phyloP scores from a whole-genome alignment of 1,140 invertebrate genomes.

The Cylas formicarius region DNA sequence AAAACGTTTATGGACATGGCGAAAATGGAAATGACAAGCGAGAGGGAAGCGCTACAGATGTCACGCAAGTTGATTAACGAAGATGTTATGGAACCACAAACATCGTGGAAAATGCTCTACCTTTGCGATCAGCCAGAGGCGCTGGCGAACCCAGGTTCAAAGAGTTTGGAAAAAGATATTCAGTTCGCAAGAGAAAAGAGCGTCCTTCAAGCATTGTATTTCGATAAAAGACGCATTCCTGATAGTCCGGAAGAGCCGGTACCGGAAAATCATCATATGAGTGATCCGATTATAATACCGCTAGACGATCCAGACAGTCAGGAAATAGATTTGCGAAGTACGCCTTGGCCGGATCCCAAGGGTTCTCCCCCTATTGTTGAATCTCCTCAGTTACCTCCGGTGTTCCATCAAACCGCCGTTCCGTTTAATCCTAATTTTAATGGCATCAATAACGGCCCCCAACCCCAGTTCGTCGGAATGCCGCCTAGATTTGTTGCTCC shows the following conservation, averaged over 20 bases:
- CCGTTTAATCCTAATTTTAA: constrained; percentile 42
- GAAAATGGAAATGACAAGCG: constrained; percentile 76
- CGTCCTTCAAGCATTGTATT: constrained; percentile 78
- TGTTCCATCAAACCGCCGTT: constrained; percentile 46
- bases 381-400: constrained; percentile 35
- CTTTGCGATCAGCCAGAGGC: constrained; percentile 58
- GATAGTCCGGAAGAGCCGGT: constrained; percentile 82
- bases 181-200: constrained; percentile 78
- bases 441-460: constrained; percentile 30
- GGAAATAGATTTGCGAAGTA: constrained; percentile 62
- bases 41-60: constrained; percentile 69
- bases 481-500: constrained; percentile 38
- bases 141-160: constrained; percentile 62
- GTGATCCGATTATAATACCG: constrained; percentile 76
- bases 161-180: constrained; percentile 78
- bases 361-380: constrained; percentile 45
- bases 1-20: constrained; percentile 90
- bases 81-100: constrained; percentile 73
- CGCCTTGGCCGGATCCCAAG: constrained; percentile 77
- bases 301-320: constrained; percentile 78
- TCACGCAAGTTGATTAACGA: constrained; percentile 67
- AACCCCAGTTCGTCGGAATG: constrained; percentile 30
- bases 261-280: constrained; percentile 64
- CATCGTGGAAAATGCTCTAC: constrained; percentile 59
- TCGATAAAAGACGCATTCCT: constrained; percentile 77